Conservation (phyloP, 1,140 invertebrate species). For the Tenebrio molitor region DNA sequence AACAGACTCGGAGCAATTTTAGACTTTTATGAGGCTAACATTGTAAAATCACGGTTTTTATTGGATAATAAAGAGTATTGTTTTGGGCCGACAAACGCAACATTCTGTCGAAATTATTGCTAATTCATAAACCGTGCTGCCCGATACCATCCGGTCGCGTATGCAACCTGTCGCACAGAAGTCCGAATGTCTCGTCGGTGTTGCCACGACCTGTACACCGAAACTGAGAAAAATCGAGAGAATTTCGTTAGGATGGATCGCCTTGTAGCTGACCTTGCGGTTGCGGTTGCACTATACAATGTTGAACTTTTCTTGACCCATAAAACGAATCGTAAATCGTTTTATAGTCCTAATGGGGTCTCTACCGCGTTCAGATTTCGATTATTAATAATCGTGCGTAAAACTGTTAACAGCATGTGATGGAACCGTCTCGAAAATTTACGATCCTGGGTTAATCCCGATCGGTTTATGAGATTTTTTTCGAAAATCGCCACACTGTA, state of each 20-base stretch:
- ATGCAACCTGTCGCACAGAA: background rate
- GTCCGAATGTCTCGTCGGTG: too few relatives aligned
- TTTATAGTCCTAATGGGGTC: background rate
- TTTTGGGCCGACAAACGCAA: background rate
- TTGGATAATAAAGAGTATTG: conserved; percentile 11
- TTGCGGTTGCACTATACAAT: too few relatives aligned
- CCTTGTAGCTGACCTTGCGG: too few relatives aligned
- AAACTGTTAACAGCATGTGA: background rate
- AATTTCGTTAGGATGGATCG: too few relatives aligned
- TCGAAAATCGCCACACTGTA: too few relatives aligned
- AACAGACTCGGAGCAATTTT: conserved; percentile 6
- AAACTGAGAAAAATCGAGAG: too few relatives aligned
- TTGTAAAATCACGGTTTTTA: conserved; percentile 5
- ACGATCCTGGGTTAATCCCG: too few relatives aligned
- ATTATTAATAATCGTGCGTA: conserved; percentile 2
- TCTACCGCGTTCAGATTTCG: background rate
- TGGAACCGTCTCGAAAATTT: too few relatives aligned
- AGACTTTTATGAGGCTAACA: conserved; percentile 8
- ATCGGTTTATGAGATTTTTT: too few relatives aligned
- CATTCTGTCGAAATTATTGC: background rate
- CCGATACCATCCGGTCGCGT: background rate
- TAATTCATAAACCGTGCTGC: background rate
- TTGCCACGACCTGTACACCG: too few relatives aligned
- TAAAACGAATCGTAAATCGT: background rate
- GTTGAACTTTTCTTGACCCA: too few relatives aligned